phyloP scores from a whole-genome alignment of 2,113 vertebrate species.

The Rana temporaria region DNA sequence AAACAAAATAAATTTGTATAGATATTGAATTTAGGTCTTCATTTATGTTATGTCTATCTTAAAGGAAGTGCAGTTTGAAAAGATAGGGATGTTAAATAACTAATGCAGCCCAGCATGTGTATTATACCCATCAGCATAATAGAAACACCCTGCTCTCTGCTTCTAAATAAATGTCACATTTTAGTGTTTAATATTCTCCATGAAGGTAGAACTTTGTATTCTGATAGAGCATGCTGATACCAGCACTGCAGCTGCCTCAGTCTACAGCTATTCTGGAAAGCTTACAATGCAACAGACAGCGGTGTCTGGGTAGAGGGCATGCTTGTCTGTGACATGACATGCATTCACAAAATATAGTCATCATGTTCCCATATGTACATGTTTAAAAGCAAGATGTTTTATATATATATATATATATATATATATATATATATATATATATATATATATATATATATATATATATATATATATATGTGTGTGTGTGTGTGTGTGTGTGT shows the following conservation, averaged over 20 bases:
- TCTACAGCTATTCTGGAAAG: not conserved
- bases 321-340: not conserved
- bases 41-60: no score
- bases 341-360: not conserved
- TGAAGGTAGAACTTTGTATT: not conserved
- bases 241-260: slow-evolving; percentile 7
- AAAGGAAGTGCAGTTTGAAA: no score
- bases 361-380: no score
- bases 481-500: no score
- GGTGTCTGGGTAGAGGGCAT: not conserved
- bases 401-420: no score
- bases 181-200: not conserved
- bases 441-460: no score
- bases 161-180: not conserved
- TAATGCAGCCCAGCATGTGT: not conserved
- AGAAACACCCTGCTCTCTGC: not conserved
- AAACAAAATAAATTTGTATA: no score
- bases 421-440: no score
- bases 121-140: not conserved
- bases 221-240: slow-evolving; percentile 5
- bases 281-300: not conserved
- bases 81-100: not conserved
- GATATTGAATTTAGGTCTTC: no score
- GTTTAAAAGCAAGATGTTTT: not conserved
- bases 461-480: no score